Conservation (phyloP, 2,113 vertebrate genomes). For the Anas platyrhynchos region DNA sequence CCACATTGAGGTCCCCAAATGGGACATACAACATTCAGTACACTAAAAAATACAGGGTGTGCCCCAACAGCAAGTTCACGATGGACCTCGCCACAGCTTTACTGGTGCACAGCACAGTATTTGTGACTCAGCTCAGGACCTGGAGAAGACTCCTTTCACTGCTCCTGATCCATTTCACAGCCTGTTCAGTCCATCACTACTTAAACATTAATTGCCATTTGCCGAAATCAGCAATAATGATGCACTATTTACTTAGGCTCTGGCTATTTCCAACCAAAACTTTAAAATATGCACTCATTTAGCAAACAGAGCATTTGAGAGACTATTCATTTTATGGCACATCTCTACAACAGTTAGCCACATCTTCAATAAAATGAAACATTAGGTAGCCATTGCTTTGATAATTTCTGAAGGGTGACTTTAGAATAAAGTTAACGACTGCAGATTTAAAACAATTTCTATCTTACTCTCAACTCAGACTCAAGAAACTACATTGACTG, state of each 20-base stretch:
- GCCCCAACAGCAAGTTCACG: background rate
- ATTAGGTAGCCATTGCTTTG: too few species aligned
- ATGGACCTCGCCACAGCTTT: background rate
- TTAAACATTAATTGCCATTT: background rate
- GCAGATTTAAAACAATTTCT: background rate
- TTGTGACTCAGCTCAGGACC: background rate
- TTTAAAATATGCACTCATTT: background rate
- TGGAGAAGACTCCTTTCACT: background rate
- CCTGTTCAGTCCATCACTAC: background rate
- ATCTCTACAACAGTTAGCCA: background rate
- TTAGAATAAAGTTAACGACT: background rate
- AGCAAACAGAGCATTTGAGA: background rate
- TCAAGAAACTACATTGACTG: background rate
- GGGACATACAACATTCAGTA: background rate
- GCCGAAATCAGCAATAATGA: constrained; percentile 8
- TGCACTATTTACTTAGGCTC: background rate
- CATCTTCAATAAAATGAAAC: background rate
- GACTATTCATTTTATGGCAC: background rate
- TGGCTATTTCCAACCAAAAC: background rate
- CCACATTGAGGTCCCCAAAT: background rate
- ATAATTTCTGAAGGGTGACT: background rate
- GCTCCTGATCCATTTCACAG: background rate
- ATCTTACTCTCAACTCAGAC: background rate
- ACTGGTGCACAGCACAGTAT: background rate
- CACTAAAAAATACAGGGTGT: background rate